Percentiles rank a stretch among this genome's conserved stretches.
These are phyloP conservation scores for Philhelius pedissequus DNA, from an alignment of 2,888 invertebrate species.

Conservation along the genomic window DNA sequence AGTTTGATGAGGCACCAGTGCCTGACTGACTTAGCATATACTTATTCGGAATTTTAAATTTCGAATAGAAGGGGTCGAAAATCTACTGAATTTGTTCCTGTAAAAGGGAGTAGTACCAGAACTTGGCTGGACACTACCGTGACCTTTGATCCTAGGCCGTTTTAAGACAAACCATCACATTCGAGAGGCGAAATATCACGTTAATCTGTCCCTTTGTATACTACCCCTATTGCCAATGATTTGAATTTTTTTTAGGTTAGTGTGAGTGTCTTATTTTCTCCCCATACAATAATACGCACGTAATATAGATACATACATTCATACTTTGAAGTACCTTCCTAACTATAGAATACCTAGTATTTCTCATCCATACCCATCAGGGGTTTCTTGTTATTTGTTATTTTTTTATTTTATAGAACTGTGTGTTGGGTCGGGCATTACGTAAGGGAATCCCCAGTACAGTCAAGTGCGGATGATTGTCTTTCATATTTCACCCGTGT, in stretches of 20 bases:
- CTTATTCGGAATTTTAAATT: no score
- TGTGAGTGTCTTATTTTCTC: slow-evolving; percentile 4
- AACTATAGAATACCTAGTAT: background rate
- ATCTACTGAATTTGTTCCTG: no score
- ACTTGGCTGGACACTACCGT: no score
- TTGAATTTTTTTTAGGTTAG: background rate
- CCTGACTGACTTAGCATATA: no score
- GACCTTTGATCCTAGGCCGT: no score
- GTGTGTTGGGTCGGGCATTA: slow-evolving; percentile 46
- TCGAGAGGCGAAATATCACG: background rate
- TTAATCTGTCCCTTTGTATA: background rate
- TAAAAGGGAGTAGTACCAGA: no score
- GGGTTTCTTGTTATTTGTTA: background rate
- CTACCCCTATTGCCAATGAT: slow-evolving; percentile 6
- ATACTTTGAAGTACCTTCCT: background rate
- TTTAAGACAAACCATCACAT: background rate
- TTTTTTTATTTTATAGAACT: slow-evolving; percentile 22
- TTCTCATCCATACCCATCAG: slow-evolving; percentile 27
- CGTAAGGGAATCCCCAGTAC: slow-evolving; percentile 67
- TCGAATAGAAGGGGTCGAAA: no score
- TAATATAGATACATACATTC: background rate
- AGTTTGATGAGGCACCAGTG: no score
- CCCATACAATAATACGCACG: slow-evolving; percentile 1
- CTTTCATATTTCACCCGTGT: slow-evolving; percentile 40
- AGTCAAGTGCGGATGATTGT: slow-evolving; percentile 59